phyloP scores from a whole-genome alignment of 2,888 invertebrate species.

The Drosophila diplacantha region DNA sequence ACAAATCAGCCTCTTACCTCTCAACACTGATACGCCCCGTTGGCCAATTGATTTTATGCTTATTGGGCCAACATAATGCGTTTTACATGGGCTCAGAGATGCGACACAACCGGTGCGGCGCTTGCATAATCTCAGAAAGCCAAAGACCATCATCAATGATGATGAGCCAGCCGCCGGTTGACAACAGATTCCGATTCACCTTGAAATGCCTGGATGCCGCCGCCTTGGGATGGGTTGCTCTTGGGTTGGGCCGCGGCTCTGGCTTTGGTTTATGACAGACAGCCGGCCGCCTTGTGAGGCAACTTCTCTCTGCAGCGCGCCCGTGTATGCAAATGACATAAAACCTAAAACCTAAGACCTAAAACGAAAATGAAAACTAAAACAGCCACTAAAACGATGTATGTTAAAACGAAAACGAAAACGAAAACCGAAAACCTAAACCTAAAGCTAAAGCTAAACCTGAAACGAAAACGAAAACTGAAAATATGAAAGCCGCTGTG shows the following conservation, averaged over 20 bases:
- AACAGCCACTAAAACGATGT: slow-evolving; percentile 7
- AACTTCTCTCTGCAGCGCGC: slow-evolving; percentile 12
- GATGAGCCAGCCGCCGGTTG: slow-evolving; percentile 13
- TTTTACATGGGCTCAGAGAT: slow-evolving; percentile 22
- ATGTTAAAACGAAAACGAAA: slow-evolving; percentile 5
- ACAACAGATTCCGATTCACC: slow-evolving; percentile 51
- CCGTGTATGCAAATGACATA: slow-evolving; percentile 37
- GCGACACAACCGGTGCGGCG: slow-evolving; percentile 4
- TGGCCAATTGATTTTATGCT: slow-evolving; percentile 33
- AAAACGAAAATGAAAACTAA: slow-evolving; percentile 6
- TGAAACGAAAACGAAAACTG: slow-evolving; percentile 16
- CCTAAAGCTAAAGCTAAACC: slow-evolving; percentile 1
- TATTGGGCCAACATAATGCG: slow-evolving; percentile 27
- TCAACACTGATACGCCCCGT: slow-evolving; percentile 15
- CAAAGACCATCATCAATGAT: slow-evolving; percentile 11
- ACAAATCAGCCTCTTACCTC: slow-evolving; percentile 1
- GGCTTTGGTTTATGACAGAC: slow-evolving; percentile 35
- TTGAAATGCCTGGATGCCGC: slow-evolving; percentile 48
- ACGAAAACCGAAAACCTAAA: slow-evolving; percentile 8
- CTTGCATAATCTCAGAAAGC: slow-evolving; percentile 24
- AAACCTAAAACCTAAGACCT: background rate
- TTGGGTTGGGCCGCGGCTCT: slow-evolving; percentile 5
- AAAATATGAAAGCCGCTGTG: slow-evolving; percentile 31
- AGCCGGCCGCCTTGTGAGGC: slow-evolving; percentile 30
- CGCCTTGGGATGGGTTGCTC: slow-evolving; percentile 6